Evolutionary conservation across 2,797 vertebrate genomes (phyloP).

Genomic region (Simalia tracyae): DNA sequence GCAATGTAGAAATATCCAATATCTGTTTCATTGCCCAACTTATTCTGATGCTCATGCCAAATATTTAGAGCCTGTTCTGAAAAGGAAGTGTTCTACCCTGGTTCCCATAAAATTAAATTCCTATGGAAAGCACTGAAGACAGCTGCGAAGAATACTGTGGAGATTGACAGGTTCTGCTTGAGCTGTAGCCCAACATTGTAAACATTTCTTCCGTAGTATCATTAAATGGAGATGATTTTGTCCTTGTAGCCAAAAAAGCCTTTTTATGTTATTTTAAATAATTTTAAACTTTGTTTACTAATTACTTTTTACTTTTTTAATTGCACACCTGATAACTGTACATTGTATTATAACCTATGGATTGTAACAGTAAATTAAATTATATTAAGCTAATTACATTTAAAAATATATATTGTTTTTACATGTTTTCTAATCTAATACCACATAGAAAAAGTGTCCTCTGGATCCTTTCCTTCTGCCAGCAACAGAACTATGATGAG

Average conservation of each 20-base stretch:
- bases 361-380: not conserved
- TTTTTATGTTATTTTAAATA: not conserved
- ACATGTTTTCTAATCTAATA: not conserved
- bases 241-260: not conserved
- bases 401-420: not conserved
- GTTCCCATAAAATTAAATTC: not conserved
- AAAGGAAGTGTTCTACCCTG: not conserved
- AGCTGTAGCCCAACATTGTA: not conserved
- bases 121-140: not conserved
- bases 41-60: not conserved
- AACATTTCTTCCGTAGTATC: not conserved
- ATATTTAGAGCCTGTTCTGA: not conserved
- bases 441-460: not conserved
- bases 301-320: not conserved
- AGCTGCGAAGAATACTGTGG: not conserved
- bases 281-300: not conserved
- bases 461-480: not conserved
- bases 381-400: not conserved
- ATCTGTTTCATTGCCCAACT: not conserved
- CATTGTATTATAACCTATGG: not conserved
- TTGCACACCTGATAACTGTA: not conserved
- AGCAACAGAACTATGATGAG: not conserved
- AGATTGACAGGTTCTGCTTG: not conserved
- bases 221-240: not conserved
- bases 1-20: not conserved